Evolutionary conservation across 1,140 invertebrate species (phyloP).

Genomic region (Cyclina sinensis): DNA sequence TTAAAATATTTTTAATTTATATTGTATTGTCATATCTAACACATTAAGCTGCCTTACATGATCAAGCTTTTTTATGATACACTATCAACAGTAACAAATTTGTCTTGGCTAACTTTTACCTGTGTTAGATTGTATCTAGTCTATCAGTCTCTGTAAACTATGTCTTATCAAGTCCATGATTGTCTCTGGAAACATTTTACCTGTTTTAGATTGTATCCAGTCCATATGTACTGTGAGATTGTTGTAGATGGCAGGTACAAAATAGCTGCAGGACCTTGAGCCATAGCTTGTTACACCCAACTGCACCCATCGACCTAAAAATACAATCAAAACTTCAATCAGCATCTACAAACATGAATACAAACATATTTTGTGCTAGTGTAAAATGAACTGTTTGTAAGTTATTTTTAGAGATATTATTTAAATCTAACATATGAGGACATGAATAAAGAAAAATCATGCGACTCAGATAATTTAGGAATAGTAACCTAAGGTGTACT

Average conservation of each 20-base stretch:
- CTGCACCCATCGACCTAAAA: slow-evolving; percentile 27
- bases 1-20: too few species aligned
- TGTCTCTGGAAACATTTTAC: neutral
- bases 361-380: neutral
- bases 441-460: neutral
- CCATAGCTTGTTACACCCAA: slow-evolving; percentile 42
- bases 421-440: too few species aligned
- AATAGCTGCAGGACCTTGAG: neutral
- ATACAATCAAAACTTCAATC: neutral
- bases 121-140: slow-evolving; percentile 10
- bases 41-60: too few species aligned
- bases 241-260: neutral
- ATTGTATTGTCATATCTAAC: too few species aligned
- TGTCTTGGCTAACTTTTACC: neutral
- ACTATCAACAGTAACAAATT: too few species aligned
- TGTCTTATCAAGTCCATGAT: too few species aligned
- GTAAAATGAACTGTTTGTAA: neutral
- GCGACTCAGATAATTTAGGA: neutral
- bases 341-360: neutral
- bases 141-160: neutral
- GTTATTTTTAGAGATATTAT: neutral
- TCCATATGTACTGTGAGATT: neutral
- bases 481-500: neutral
- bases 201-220: slow-evolving; percentile 17
- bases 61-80: too few species aligned